Percentiles rank a stretch among this genome's conserved stretches.
These are phyloP conservation scores for Erythrocercus mccallii DNA, from an alignment of 2,113 vertebrate species.

Conservation along the genomic window DNA sequence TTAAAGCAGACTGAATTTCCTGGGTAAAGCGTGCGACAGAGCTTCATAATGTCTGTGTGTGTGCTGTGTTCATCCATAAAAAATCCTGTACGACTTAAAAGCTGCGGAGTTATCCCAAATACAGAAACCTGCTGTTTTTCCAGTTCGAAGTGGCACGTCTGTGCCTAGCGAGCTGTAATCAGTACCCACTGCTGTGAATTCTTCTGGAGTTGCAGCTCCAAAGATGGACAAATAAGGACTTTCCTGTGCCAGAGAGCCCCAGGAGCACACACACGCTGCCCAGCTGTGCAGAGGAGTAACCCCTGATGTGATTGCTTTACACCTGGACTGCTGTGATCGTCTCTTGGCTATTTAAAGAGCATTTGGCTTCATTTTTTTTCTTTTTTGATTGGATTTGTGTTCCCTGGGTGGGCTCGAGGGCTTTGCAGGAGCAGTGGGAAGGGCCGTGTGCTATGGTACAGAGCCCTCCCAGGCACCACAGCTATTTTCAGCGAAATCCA, in stretches of 20 bases:
- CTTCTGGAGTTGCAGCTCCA: background rate
- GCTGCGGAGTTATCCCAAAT: background rate
- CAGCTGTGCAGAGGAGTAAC: background rate
- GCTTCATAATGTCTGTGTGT: fast-evolving
- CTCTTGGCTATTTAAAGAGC: background rate
- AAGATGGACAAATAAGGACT: background rate
- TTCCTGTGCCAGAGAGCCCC: background rate
- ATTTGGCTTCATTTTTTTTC: background rate
- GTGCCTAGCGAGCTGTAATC: background rate
- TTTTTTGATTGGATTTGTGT: fast-evolving
- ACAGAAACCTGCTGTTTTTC: background rate
- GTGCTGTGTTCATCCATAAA: background rate
- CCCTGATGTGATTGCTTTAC: background rate
- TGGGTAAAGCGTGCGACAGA: background rate
- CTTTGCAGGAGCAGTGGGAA: background rate
- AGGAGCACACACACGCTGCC: background rate
- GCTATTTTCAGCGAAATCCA: background rate
- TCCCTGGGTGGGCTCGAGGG: background rate
- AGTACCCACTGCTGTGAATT: background rate
- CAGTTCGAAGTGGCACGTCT: background rate
- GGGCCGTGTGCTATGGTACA: background rate
- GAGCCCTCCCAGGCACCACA: background rate
- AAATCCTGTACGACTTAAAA: background rate
- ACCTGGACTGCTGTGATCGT: background rate
- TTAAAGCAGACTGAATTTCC: background rate